Evolutionary conservation across 2,797 vertebrate genomes (phyloP).

Genomic region (Micromesistius poutassou): DNA sequence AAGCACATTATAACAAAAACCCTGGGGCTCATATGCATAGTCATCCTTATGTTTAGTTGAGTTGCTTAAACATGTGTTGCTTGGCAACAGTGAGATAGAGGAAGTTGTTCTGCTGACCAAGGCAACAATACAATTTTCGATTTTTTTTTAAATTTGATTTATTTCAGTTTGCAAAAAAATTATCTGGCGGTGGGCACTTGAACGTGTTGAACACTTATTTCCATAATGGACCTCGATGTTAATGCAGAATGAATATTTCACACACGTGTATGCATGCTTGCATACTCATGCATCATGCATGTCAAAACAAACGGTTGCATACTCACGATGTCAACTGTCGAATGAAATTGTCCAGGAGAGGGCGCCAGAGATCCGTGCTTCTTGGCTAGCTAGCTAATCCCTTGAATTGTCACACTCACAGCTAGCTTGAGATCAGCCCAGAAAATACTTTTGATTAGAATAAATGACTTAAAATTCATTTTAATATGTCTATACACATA

Average conservation of each 20-base stretch:
- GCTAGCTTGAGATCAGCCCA: neutral
- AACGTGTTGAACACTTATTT: too few relatives aligned
- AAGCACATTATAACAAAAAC: neutral
- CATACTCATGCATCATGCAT: too few relatives aligned
- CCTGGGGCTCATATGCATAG: too few relatives aligned
- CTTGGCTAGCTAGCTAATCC: neutral
- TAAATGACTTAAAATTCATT: too few relatives aligned
- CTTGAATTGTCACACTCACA: neutral
- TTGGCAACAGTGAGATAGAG: neutral
- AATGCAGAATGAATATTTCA: neutral
- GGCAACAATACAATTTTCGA: too few relatives aligned
- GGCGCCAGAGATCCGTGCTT: conserved; percentile 49
- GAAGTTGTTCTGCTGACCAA: too few relatives aligned
- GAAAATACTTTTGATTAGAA: neutral
- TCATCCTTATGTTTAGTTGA: neutral
- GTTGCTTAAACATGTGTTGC: neutral
- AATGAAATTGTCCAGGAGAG: conserved; percentile 52
- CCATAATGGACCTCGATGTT: neutral
- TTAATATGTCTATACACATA: too few relatives aligned
- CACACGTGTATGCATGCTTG: too few relatives aligned
- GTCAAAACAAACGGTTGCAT: neutral
- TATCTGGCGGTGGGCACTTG: too few relatives aligned
- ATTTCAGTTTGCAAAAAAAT: neutral
- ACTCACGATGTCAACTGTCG: neutral
- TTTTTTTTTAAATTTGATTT: too few relatives aligned